Conservation (phyloP, 1,140 invertebrate species). For the Chymomyza costata region DNA sequence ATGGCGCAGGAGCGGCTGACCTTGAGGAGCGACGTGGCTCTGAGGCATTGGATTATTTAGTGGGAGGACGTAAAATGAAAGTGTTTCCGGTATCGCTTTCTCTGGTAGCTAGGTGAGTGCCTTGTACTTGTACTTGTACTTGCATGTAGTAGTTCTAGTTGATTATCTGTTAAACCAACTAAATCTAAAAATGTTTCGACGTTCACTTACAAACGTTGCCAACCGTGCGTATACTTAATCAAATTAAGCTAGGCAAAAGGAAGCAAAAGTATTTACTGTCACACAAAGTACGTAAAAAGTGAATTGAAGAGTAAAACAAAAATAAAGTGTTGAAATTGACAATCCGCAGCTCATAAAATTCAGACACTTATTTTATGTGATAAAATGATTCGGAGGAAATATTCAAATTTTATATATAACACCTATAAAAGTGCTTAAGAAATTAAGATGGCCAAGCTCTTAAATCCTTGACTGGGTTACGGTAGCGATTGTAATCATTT, state of each 20-base stretch:
- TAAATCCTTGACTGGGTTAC: no score
- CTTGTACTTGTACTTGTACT: no score
- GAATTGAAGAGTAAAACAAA: slow-evolving; percentile 21
- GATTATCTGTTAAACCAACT: slow-evolving; percentile 16
- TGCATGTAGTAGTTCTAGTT: background rate
- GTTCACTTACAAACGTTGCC: slow-evolving; percentile 23
- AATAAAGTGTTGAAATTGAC: no score
- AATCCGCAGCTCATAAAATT: no score
- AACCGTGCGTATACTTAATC: slow-evolving; percentile 59
- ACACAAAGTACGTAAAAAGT: slow-evolving; percentile 32
- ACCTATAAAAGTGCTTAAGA: no score
- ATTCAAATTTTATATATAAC: no score
- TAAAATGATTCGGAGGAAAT: no score
- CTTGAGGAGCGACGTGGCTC: slow-evolving; percentile 76
- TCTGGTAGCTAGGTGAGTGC: slow-evolving; percentile 84
- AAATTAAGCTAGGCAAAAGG: slow-evolving; percentile 36
- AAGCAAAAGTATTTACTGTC: slow-evolving; percentile 15
- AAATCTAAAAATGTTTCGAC: slow-evolving; percentile 39
- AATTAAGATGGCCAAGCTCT: no score
- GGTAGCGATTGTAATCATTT: no score
- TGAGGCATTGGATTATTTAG: slow-evolving; percentile 83
- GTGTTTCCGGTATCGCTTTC: slow-evolving; percentile 88
- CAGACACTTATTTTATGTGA: no score
- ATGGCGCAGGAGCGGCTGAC: slow-evolving; percentile 39
- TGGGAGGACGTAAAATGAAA: slow-evolving; percentile 89